Base-by-base conservation (phyloP, 2,797 vertebrate genomes). In the Sebastes hubbsi region DNA sequence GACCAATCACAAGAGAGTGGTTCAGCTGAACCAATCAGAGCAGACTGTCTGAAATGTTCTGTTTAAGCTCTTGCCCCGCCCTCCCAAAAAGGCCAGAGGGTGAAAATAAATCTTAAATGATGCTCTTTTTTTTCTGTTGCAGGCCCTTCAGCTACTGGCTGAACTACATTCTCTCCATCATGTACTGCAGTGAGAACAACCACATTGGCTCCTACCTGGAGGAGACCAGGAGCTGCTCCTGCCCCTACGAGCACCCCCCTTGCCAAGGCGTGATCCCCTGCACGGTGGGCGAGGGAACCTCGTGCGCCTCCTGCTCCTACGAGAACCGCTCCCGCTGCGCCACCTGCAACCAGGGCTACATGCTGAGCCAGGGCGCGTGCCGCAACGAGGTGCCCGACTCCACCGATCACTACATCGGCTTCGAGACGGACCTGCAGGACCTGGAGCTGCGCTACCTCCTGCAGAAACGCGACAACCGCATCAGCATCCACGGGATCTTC, bases 131-230 rank as follows among this genome's bases (percentile, higher is more conserved):
- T 87, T 22, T 90, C 22, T 92, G 76, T 81, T 90, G 2, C 88
- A 99, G 98, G 88, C 96, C 97, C 71, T 95, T 97, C 80, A 96
- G 92, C 91, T 97, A 98, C 32, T 99, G 98, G 98, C 95, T 98
- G 80, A 96, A 96, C 75, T 97, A 97, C 90, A 96, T 99, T 93
- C 97, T 99, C 79, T 99, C 98, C 22, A 97, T 99, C 77, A 97
- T 99, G 69, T 99, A 99, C 95, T 99, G 98, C 96, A 97, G 97
- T 0, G 97, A 99, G 90, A 99, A 99, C 34, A 98, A 97, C 81
- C 97, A 98, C 32, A 94, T 98, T 56, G 98, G 98, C 25, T 97
- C 96, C 52, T 99, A 99, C 83, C 95, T 97, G 0, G 98, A 99
- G 72, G 97, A 97, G 89, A 98, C 97, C 0, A 94, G 96, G 84